Evolutionary conservation across 2,888 invertebrate species (phyloP).

Genomic region (Hirtodrosophila duncani): DNA sequence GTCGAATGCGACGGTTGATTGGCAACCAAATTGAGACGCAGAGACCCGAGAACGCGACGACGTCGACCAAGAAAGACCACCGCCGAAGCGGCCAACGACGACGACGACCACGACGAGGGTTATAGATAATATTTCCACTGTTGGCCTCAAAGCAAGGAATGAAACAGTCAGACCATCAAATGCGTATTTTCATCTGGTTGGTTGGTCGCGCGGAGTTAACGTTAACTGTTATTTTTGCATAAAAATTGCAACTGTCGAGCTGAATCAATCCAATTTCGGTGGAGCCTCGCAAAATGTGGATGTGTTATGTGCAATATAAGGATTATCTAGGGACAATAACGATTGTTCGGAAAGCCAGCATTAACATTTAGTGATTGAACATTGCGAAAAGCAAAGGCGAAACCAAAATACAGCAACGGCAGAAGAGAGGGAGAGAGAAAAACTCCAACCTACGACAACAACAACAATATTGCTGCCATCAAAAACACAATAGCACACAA

Average conservation of each 20-base stretch:
- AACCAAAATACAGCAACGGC: conserved; percentile 73
- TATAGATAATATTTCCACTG: conserved; percentile 74
- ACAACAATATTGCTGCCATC: no score
- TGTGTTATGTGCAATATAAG: conserved; percentile 18
- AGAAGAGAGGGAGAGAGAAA: no score
- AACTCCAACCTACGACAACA: no score
- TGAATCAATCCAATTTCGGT: no score
- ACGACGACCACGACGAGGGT: conserved; percentile 37
- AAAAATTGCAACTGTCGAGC: conserved; percentile 58
- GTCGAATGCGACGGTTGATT: no score
- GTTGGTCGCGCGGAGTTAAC: conserved; percentile 32
- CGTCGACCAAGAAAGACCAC: conserved; percentile 35
- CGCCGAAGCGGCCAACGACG: background rate
- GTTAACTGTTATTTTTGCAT: conserved; percentile 63
- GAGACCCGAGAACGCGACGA: no score
- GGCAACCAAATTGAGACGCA: no score
- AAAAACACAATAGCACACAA: no score
- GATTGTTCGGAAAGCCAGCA: conserved; percentile 13
- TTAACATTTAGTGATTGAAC: conserved; percentile 22
- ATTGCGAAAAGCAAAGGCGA: conserved; percentile 3
- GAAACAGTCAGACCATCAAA: conserved; percentile 58
- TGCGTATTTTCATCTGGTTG: conserved; percentile 58
- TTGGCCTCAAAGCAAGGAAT: conserved; percentile 61
- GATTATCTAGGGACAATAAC: no score
- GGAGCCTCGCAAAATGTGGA: conserved; percentile 39